These are phyloP conservation scores for Caiman crocodilus DNA, from an alignment of 2,797 vertebrate species.

Conservation along the genomic window DNA sequence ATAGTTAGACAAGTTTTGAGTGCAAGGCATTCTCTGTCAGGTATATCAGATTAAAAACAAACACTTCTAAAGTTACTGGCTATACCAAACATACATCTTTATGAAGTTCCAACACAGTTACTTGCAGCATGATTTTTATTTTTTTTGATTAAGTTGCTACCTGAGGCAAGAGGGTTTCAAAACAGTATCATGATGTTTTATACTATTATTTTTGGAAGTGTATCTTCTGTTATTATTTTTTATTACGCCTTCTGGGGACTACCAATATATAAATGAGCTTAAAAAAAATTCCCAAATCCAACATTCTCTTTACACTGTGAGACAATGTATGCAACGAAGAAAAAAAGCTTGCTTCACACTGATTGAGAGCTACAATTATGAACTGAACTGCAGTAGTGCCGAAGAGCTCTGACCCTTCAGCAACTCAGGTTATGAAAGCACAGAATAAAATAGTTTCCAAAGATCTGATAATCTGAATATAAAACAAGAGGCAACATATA, in stretches of 20 bases:
- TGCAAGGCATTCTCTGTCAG: no score
- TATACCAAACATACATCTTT: background rate
- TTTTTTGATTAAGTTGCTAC: background rate
- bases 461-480: background rate
- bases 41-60: background rate
- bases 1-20: no score
- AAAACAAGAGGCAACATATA: background rate
- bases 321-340: no score
- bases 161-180: background rate
- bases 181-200: background rate
- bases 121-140: background rate
- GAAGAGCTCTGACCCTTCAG: background rate
- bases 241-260: background rate
- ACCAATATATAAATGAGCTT: background rate
- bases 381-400: background rate
- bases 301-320: no score
- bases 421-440: background rate
- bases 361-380: background rate
- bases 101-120: background rate
- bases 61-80: background rate
- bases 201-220: background rate
- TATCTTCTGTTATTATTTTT: background rate
- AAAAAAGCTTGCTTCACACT: background rate
- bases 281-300: background rate
- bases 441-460: fast-evolving